A percentile compares a stretch with the other conserved stretches of the same genome.
Conservation (phyloP, 2,888 invertebrate genomes). For the Caenorhabditis sinica region DNA sequence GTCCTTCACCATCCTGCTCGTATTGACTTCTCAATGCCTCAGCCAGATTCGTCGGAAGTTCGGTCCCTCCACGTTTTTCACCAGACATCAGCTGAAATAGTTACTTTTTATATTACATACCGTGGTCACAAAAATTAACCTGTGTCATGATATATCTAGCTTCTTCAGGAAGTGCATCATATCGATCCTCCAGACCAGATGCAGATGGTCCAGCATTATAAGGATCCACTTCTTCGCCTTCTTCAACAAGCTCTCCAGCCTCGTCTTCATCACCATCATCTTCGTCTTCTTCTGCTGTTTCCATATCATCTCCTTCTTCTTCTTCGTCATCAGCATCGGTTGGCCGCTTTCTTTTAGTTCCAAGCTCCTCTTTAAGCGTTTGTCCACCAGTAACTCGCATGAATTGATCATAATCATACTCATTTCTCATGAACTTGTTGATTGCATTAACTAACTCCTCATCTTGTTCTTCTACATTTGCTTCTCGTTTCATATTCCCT, state of each 20-base stretch:
- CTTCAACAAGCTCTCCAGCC: conserved; percentile 39
- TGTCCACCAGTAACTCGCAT: conserved; percentile 75
- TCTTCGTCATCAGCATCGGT: conserved; percentile 38
- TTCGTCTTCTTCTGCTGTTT: conserved; percentile 46
- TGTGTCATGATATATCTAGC: conserved; percentile 42
- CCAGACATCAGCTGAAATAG: conserved; percentile 39
- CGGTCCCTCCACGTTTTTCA: not conserved
- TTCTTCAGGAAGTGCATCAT: conserved; percentile 49
- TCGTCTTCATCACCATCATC: conserved; percentile 24
- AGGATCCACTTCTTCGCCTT: conserved; percentile 10
- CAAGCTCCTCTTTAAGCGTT: conserved; percentile 71
- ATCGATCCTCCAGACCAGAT: conserved; percentile 5
- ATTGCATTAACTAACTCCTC: conserved; percentile 47
- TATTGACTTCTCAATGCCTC: conserved; percentile 30
- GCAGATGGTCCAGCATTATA: not conserved
- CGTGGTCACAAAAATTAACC: not conserved
- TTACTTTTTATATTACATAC: not conserved
- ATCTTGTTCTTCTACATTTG: conserved; percentile 2
- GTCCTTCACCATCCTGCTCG: not conserved
- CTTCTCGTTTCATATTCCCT: not conserved
- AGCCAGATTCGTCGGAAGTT: conserved; percentile 7
- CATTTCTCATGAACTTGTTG: conserved; percentile 69
- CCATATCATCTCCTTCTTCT: conserved; percentile 19
- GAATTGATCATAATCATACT: conserved; percentile 73
- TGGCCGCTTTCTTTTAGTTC: conserved; percentile 7